Base-by-base conservation (phyloP, 1,140 invertebrate species). In the Aphaenogaster floridana region DNA sequence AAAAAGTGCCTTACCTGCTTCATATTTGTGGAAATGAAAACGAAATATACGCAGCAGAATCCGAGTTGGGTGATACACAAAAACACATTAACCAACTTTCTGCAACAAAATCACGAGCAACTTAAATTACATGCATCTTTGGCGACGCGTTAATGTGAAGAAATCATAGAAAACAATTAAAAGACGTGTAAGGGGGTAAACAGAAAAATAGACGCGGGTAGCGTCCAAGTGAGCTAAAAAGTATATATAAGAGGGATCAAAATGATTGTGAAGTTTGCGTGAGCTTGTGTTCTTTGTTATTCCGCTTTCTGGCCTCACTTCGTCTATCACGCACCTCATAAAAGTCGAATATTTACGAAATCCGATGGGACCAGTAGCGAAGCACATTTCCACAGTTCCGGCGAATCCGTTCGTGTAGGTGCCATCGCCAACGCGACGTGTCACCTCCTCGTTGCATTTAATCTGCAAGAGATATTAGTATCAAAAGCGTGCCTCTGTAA, bases 21-120 rank as follows among this genome's bases (percentile, higher is more conserved):
- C 86, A 98, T 94, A 94, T 98, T 99, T 63, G 97, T 97, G 34
- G 98, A 97, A 90, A 99, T 97, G 95, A 99, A 99, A 50, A 99
- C 97, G 92, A 99, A 98, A 95, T 99, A 99, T 34, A 99, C 98
- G 95, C 98, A 99, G 95, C 98, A 99, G 95, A 99, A 99, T 89
- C 99, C 98, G 87, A 99, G 95, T 96, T 99, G 99, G 48, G 98
- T 99, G 71, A 99, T 95, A 93, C 98, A 98, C 54, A 99, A 96
- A 95, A 98, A 98, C 11, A 97, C 79, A 94, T 98, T 98, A 80
- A 98, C 97, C 86, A 97, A 93, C 45, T 96, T 95, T 91, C 95
- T 95, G 95, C 63, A 95, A 95, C 90, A 89, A 92, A 93, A 90
- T 63, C 36, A 90, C 59, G 42, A 57, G 34, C n/a, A 57, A 64